Percentiles rank a stretch among this genome's conserved stretches.
Evolutionary conservation across 2,113 vertebrate genomes (phyloP).

Genomic region (Ptilonorhynchus violaceus): DNA sequence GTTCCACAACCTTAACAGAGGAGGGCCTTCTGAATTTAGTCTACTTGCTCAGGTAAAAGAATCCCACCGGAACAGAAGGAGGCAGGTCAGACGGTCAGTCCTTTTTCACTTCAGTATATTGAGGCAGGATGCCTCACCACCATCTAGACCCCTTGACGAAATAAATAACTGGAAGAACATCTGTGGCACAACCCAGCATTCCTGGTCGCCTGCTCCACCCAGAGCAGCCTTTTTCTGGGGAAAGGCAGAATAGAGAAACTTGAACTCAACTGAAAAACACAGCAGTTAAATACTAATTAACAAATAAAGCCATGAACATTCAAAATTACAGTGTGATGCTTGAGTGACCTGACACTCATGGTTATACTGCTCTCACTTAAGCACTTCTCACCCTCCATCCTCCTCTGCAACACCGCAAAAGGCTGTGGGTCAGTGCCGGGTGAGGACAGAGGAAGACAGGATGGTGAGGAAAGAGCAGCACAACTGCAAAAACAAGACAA

Average conservation of each 20-base stretch:
- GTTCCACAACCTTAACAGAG: fast-evolving
- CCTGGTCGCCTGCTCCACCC: background rate
- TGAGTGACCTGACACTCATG: background rate
- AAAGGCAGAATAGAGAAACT: background rate
- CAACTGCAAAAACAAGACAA: background rate
- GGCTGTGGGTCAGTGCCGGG: background rate
- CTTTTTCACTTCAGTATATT: background rate
- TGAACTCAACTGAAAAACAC: background rate
- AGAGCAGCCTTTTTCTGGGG: background rate
- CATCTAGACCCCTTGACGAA: background rate
- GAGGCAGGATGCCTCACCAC: background rate
- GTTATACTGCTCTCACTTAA: background rate
- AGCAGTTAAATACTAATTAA: background rate
- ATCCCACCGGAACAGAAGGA: background rate
- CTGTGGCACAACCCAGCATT: background rate
- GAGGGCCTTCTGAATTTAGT: background rate
- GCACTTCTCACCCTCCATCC: background rate
- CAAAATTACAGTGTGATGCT: background rate
- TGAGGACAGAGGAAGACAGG: background rate
- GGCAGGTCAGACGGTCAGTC: background rate
- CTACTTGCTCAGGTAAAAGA: background rate
- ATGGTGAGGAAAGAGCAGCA: background rate
- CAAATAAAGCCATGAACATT: background rate
- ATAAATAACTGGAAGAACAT: background rate
- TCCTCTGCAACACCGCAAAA: background rate